Evolutionary conservation across 2,888 invertebrate genomes (phyloP), one percentile per base, ranked within the genome.

Genomic region (Eumacrocentrus americanus): DNA sequence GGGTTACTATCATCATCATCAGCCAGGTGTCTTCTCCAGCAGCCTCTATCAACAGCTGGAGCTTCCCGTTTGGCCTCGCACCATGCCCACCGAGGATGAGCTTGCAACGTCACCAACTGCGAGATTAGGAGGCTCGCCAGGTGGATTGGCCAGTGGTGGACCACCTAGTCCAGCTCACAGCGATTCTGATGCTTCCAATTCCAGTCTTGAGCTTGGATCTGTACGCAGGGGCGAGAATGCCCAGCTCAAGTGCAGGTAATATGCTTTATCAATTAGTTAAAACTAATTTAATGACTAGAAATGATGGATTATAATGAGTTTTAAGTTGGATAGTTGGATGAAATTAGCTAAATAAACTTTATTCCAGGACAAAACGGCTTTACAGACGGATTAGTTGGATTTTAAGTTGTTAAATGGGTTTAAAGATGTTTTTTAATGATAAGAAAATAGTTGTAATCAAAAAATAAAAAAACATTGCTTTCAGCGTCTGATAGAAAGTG

Each of bases 71-170:
- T 80, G 80, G 80, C 76, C 78, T 58, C 71, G 74, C 64, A 78
- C 72, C 68, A 80, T 80, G 80, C 80, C 79, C 67, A 74, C 77
- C 65, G 80, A 80, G 70, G 80, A 80, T 63, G 80, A 80, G 64
- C 67, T 78, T 44, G 74, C 67, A 20, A 67, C 68, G 18, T 72
- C 75, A 58, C 74, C 76, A 52, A 62, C 73, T 46, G 48, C 16
- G 9, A 55, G 44, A n/a, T 12, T 44, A 6, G 67, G 68, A 12
- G 66, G 67, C 14, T 68, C 75, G 4, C 69, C 75, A 11, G 69
- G 68, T 23, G 64, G 65, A 22, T 67, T 74, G 38, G 69, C 74
- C 16, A 73, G 66, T 58, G 72, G 68, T 11, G 79, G 77, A 1
- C 80, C 80, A 2, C 74, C 79, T 44, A 79, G 80, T 63, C 80